Conservation (phyloP, 2,888 invertebrate species). For the Orthonevra nobilis region DNA sequence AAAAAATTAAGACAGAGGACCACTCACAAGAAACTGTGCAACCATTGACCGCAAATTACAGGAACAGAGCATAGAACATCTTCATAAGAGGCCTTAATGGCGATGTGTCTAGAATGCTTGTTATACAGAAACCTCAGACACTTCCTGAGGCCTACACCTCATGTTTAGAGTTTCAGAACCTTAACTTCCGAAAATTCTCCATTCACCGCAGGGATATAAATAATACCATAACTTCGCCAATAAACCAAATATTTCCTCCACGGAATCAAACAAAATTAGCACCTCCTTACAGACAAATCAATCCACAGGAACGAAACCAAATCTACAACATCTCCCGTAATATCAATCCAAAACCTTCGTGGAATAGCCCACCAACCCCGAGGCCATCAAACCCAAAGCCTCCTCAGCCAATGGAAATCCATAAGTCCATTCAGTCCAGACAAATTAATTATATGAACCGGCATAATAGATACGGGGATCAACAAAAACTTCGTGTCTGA, state of each 20-base stretch:
- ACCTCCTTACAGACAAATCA: not conserved
- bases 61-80: slow-evolving; percentile 33
- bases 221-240: slow-evolving; percentile 10
- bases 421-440: slow-evolving; percentile 20
- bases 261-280: not conserved
- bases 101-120: slow-evolving; percentile 32
- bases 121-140: no score
- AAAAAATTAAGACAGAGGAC: slow-evolving; percentile 33
- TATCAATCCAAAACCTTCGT: not conserved
- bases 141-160: no score
- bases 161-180: slow-evolving; percentile 33
- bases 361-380: no score
- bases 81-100: slow-evolving; percentile 46
- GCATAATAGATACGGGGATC: slow-evolving; percentile 26
- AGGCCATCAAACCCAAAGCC: slow-evolving; percentile 27
- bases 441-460: slow-evolving; percentile 34
- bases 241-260: slow-evolving; percentile 20
- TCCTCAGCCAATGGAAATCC: slow-evolving; percentile 17
- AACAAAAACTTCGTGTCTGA: no score
- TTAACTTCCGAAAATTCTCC: slow-evolving; percentile 19
- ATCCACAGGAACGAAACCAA: not conserved
- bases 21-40: slow-evolving; percentile 15
- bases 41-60: slow-evolving; percentile 15
- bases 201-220: slow-evolving; percentile 6
- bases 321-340: slow-evolving; percentile 15